Conservation (phyloP, 1,140 invertebrate species). For the Drosophila pandora region DNA sequence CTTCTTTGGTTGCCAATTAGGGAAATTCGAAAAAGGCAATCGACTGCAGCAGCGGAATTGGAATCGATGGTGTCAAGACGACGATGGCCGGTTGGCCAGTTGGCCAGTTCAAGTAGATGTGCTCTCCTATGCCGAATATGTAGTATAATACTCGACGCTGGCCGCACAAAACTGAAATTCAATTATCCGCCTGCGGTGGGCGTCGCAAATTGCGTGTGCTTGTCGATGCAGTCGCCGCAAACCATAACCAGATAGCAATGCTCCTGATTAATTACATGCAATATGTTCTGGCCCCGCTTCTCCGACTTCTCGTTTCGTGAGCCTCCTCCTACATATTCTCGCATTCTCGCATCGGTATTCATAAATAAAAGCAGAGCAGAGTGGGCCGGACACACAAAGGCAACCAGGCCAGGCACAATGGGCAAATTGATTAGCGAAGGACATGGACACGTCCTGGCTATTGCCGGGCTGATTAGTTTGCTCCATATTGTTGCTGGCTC, state of each 20-base stretch:
- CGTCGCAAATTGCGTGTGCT: conserved; percentile 47
- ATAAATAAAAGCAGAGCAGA: conserved; percentile 63
- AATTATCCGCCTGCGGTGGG: conserved; percentile 51
- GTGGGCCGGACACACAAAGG: conserved; percentile 17
- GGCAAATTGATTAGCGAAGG: conserved; percentile 52
- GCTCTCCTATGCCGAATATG: conserved; percentile 10
- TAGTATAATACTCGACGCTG: conserved; percentile 12
- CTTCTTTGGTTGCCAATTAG: conserved; percentile 20
- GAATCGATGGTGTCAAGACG: conserved; percentile 8
- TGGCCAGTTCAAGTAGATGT: conserved; percentile 15
- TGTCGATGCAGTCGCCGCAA: conserved; percentile 53
- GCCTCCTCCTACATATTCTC: conserved; percentile 1
- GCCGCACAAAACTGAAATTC: conserved; percentile 50
- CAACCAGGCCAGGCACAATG: conserved; percentile 39
- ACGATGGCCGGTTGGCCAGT: conserved; percentile 1
- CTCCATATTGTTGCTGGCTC: conserved; percentile 35
- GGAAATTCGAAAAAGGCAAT: conserved; percentile 21
- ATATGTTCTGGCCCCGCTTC: conserved; percentile 46
- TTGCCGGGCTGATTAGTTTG: conserved; percentile 41
- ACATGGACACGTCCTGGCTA: conserved; percentile 41
- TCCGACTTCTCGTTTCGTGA: conserved; percentile 20
- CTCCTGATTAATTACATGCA: conserved; percentile 76
- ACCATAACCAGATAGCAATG: conserved; percentile 36
- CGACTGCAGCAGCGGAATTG: conserved; percentile 37
- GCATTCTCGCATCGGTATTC: conserved; percentile 22